phyloP scores from a whole-genome alignment of 2,113 vertebrate genomes.

The Channa argus region DNA sequence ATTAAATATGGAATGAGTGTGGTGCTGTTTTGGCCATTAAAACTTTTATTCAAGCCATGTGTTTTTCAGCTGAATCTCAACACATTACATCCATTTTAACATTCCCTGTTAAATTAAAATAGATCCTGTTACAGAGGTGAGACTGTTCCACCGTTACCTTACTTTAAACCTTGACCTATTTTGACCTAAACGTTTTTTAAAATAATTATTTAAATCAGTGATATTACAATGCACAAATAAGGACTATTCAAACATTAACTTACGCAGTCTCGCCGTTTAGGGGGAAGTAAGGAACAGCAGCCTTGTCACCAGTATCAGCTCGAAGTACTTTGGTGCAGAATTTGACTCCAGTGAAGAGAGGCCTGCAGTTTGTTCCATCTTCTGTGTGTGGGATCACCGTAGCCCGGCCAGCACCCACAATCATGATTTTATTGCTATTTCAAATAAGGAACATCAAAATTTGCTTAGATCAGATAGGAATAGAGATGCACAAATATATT shows the following conservation, averaged over 20 bases:
- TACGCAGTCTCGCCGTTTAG: conserved; percentile 87
- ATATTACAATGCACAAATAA: background rate
- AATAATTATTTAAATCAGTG: no score
- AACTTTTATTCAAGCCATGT: background rate
- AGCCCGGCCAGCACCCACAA: conserved; percentile 81
- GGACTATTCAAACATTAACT: conserved; percentile 35
- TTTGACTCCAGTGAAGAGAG: conserved; percentile 84
- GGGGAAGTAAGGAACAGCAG: conserved; percentile 84
- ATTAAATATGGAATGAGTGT: background rate
- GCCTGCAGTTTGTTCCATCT: conserved; percentile 75
- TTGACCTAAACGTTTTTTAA: no score
- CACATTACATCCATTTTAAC: background rate
- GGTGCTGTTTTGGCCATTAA: background rate
- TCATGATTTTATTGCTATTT: conserved; percentile 84
- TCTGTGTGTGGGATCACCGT: conserved; percentile 72
- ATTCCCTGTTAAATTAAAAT: background rate
- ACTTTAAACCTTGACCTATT: no score
- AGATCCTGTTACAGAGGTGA: background rate
- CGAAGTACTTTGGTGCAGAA: conserved; percentile 81
- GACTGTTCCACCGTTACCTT: background rate
- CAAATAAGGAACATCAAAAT: conserved; percentile 21
- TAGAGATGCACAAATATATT: no score
- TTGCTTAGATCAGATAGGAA: background rate
- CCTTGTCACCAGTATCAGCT: conserved; percentile 65
- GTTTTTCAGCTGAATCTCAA: no score